Conservation (phyloP, 2,113 vertebrate species). For the Pitta sordida region DNA sequence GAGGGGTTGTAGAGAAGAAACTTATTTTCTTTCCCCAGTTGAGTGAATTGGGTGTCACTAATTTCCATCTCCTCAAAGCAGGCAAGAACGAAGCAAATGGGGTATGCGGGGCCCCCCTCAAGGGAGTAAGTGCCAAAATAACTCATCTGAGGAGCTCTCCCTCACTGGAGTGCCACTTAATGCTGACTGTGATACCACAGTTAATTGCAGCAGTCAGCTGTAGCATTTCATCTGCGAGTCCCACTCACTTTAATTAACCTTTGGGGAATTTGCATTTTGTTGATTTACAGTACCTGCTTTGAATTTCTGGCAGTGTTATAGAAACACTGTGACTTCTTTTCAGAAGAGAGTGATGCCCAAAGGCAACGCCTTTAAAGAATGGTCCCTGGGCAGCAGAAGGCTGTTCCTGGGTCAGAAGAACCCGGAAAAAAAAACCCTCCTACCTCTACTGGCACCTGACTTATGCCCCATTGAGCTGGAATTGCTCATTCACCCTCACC, state of each 20-base stretch:
- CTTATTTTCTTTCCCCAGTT: fast-evolving
- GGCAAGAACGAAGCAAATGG: neutral
- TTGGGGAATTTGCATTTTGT: conserved; percentile 38
- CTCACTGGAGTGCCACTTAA: neutral
- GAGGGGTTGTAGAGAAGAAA: neutral
- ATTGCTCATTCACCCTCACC: neutral
- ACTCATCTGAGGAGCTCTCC: neutral
- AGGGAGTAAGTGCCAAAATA: neutral
- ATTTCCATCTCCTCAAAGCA: neutral
- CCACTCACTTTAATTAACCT: conserved; percentile 43
- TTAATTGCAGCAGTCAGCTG: conserved; percentile 29
- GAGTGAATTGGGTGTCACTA: neutral
- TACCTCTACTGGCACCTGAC: neutral
- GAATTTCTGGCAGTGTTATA: neutral
- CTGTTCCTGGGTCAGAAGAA: neutral
- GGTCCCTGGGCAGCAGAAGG: neutral
- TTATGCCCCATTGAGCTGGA: neutral
- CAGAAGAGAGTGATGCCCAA: neutral
- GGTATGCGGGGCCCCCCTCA: neutral
- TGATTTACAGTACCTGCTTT: conserved; percentile 17
- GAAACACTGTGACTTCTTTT: neutral
- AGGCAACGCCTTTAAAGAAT: neutral
- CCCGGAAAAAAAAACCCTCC: neutral
- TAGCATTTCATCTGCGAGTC: neutral
- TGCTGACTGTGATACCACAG: neutral